phyloP scores from a whole-genome alignment of 2,888 invertebrate genomes.

The Iselma pallidipennis region DNA sequence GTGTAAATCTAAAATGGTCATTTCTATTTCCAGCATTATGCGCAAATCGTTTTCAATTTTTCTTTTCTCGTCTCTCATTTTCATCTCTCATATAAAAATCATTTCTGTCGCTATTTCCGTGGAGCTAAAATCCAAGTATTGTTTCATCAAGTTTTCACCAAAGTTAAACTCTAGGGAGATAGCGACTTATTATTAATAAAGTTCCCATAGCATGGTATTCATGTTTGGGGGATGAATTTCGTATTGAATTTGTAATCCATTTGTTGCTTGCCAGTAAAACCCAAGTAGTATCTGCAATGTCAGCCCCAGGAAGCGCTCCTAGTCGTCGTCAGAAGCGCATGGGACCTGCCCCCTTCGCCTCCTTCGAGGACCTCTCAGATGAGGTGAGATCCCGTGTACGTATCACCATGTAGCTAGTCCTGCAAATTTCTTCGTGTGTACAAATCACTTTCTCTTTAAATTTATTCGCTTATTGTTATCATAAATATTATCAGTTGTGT shows the following conservation, averaged over 20 bases:
- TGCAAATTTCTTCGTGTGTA: slow-evolving; percentile 39
- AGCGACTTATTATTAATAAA: not conserved
- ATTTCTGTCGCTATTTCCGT: not conserved
- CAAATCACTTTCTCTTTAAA: slow-evolving; percentile 7
- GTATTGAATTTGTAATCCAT: slow-evolving; percentile 22
- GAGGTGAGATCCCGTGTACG: slow-evolving; percentile 71
- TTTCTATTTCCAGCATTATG: too few species aligned
- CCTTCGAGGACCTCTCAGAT: slow-evolving; percentile 88
- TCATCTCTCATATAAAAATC: not conserved
- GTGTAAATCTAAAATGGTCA: too few species aligned
- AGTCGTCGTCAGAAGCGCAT: slow-evolving; percentile 70
- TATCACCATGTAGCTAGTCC: slow-evolving; percentile 55
- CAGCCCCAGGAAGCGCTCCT: slow-evolving; percentile 44
- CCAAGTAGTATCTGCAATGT: slow-evolving; percentile 45
- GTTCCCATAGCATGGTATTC: slow-evolving; percentile 5
- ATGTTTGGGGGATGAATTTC: slow-evolving; percentile 2
- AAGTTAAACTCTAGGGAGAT: not conserved
- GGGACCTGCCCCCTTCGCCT: slow-evolving; percentile 93
- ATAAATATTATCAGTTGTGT: not conserved
- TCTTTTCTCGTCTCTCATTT: not conserved
- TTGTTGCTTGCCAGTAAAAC: slow-evolving; percentile 44
- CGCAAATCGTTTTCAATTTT: too few species aligned
- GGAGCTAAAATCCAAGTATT: not conserved
- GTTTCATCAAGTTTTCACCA: not conserved
- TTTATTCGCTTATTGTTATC: not conserved